Conservation (phyloP, 2,113 vertebrate genomes). For the Misgurnus mizolepis region DNA sequence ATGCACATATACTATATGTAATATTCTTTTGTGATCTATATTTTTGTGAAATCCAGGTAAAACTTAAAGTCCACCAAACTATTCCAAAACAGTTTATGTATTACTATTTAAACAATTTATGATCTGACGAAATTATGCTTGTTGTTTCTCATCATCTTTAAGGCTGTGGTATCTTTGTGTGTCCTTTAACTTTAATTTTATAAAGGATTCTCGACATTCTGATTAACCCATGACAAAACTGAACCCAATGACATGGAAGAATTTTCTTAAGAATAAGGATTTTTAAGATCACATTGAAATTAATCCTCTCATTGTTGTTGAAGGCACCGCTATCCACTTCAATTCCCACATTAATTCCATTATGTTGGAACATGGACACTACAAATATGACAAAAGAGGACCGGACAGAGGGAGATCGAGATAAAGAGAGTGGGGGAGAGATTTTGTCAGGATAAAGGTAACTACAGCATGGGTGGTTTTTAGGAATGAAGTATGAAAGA, state of each 20-base stretch:
- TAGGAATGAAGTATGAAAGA: not conserved
- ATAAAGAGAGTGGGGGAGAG: not conserved
- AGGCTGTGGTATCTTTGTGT: not conserved
- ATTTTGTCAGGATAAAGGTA: slow-evolving; percentile 12
- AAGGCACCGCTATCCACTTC: slow-evolving; percentile 24
- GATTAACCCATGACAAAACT: slow-evolving; percentile 62
- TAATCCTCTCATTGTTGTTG: slow-evolving; percentile 63
- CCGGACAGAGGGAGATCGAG: slow-evolving; percentile 13
- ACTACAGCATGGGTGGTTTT: slow-evolving; percentile 22
- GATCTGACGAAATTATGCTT: too few species aligned
- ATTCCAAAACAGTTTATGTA: not conserved
- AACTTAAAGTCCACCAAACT: not conserved
- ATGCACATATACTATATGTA: too few species aligned
- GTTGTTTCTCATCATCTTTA: not conserved
- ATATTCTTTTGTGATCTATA: too few species aligned
- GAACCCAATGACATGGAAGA: slow-evolving; percentile 53
- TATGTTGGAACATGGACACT: slow-evolving; percentile 16
- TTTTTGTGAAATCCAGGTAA: too few species aligned
- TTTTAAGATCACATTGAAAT: slow-evolving; percentile 37
- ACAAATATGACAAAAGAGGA: slow-evolving; percentile 2
- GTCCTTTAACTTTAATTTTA: slow-evolving; percentile 5
- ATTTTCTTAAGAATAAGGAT: slow-evolving; percentile 30
- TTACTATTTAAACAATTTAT: too few species aligned
- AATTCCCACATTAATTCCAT: slow-evolving; percentile 49
- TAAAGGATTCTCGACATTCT: slow-evolving; percentile 13